phyloP scores from a whole-genome alignment of 2,888 invertebrate species.

The Auanema sp. region DNA sequence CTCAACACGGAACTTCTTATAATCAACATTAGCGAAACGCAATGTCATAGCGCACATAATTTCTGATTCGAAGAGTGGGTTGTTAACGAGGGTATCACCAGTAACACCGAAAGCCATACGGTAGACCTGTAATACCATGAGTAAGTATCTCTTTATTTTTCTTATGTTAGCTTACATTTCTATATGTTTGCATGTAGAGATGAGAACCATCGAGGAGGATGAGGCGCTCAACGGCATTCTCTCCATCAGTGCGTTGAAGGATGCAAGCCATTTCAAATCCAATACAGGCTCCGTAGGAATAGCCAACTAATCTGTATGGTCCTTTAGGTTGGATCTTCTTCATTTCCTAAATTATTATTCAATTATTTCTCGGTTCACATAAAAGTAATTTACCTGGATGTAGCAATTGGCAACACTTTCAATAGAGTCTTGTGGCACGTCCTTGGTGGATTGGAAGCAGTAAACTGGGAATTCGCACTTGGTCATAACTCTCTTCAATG shows the following conservation, averaged over 20 bases:
- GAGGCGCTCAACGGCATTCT: slow-evolving; percentile 68
- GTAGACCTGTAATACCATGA: slow-evolving; percentile 49
- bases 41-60: slow-evolving; percentile 82
- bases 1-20: slow-evolving; percentile 71
- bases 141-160: neutral
- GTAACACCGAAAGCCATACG: slow-evolving; percentile 64
- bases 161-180: slow-evolving; percentile 51
- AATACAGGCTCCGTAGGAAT: slow-evolving; percentile 91
- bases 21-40: slow-evolving; percentile 77
- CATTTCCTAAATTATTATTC: slow-evolving; percentile 70
- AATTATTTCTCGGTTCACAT: neutral
- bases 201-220: slow-evolving; percentile 82
- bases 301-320: slow-evolving; percentile 86
- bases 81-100: slow-evolving; percentile 62
- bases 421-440: slow-evolving; percentile 61
- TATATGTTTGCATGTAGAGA: slow-evolving; percentile 67
- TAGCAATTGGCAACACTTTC: slow-evolving; percentile 60
- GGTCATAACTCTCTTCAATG: slow-evolving; percentile 71
- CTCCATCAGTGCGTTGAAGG: slow-evolving; percentile 71
- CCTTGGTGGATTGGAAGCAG: slow-evolving; percentile 63
- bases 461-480: slow-evolving; percentile 69
- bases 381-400: slow-evolving; percentile 55
- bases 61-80: slow-evolving; percentile 65
- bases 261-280: slow-evolving; percentile 91
- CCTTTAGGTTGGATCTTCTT: slow-evolving; percentile 78